phyloP scores from a whole-genome alignment of 2,888 invertebrate species.

The Itoplectis maculator region DNA sequence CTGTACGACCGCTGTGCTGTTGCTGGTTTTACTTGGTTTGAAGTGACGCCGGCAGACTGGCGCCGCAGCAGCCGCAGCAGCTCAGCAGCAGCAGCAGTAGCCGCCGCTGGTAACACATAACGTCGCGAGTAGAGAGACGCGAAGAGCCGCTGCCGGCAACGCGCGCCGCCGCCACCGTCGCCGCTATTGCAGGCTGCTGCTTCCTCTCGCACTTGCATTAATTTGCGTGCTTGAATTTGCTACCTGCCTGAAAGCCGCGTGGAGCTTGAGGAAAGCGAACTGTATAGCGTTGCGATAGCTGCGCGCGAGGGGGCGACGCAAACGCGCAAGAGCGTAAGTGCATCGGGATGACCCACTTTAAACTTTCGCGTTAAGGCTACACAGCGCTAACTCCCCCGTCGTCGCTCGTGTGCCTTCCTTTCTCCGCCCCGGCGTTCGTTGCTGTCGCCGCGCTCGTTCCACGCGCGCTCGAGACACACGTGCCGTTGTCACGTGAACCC shows the following conservation, averaged over 20 bases:
- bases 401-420: not conserved
- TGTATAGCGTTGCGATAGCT: no score
- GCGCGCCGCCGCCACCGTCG: not conserved
- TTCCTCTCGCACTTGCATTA: slow-evolving; percentile 30
- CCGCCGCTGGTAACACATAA: not conserved
- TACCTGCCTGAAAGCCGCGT: not conserved
- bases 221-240: slow-evolving; percentile 33
- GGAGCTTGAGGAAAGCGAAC: slow-evolving; percentile 26
- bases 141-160: not conserved
- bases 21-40: slow-evolving; percentile 13
- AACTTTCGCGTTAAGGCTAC: slow-evolving; percentile 13
- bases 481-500: slow-evolving; percentile 6
- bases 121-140: no score
- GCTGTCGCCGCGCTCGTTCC: not conserved
- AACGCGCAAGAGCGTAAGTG: slow-evolving; percentile 39
- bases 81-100: no score
- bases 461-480: slow-evolving; percentile 16
- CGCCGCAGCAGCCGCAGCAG: no score
- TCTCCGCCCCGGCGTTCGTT: not conserved
- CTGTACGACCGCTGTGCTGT: not conserved
- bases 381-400: slow-evolving; percentile 2
- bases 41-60: not conserved
- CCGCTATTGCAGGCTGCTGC: slow-evolving; percentile 7
- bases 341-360: slow-evolving; percentile 40
- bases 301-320: slow-evolving; percentile 6